Evolutionary conservation across 2,797 vertebrate species (phyloP).

Genomic region (Channa striata): DNA sequence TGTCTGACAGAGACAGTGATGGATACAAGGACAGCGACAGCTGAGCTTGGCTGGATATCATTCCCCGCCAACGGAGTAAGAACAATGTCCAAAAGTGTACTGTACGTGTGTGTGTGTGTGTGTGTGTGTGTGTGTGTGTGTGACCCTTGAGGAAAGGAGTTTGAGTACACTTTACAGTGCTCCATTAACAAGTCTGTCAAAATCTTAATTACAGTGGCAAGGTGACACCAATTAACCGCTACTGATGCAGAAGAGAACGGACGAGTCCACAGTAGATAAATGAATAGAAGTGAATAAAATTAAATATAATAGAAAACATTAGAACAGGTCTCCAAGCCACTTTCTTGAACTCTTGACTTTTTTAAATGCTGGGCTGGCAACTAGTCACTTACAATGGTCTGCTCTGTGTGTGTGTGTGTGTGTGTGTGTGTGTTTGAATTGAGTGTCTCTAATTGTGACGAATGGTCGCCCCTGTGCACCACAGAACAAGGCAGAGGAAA

Average conservation of each 20-base stretch:
- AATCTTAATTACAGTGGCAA: conserved; percentile 78
- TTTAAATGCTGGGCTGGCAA: conserved; percentile 29
- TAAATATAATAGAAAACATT: not conserved
- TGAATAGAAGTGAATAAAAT: conserved; percentile 18
- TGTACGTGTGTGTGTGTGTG: conserved; percentile 21
- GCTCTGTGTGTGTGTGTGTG: conserved; percentile 10
- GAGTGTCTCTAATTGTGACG: conserved; percentile 77
- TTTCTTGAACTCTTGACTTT: conserved; percentile 17
- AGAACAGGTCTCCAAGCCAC: conserved; percentile 1
- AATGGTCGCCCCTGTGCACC: conserved; percentile 66
- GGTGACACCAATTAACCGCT: conserved; percentile 76
- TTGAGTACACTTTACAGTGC: conserved; percentile 67
- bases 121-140: conserved; percentile 32
- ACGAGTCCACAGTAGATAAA: not conserved
- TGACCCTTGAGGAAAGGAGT: conserved; percentile 55
- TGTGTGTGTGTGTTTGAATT: conserved; percentile 55
- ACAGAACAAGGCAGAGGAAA: conserved; percentile 53
- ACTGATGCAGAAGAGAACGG: conserved; percentile 56
- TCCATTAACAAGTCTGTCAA: conserved; percentile 76
- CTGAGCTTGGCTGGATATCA: conserved; percentile 89
- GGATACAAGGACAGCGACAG: conserved; percentile 88
- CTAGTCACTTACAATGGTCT: conserved; percentile 32
- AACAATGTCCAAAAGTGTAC: conserved; percentile 59
- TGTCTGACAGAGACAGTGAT: conserved; percentile 87
- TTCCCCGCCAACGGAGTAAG: conserved; percentile 89